Evolutionary conservation across 2,113 vertebrate genomes (phyloP).

Genomic region (Pitta sordida): DNA sequence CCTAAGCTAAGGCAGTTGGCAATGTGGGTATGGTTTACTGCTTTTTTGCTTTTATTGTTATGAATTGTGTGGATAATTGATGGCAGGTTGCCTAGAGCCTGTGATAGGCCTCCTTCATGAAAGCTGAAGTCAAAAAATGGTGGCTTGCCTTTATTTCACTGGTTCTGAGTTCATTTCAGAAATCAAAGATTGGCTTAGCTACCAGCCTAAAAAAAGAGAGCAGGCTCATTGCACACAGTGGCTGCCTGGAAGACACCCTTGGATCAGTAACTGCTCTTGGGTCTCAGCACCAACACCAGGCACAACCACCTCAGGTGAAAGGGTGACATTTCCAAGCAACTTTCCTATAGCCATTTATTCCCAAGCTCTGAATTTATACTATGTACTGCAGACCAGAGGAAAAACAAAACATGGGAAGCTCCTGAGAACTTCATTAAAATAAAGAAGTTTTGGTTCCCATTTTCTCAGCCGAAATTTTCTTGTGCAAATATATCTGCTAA

Average conservation of each 20-base stretch:
- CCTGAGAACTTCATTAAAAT: background rate
- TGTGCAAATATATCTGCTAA: background rate
- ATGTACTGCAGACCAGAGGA: background rate
- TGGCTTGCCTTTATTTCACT: background rate
- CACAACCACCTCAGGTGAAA: background rate
- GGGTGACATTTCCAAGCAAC: background rate
- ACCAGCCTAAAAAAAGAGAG: background rate
- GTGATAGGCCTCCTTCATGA: background rate
- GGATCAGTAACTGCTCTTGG: background rate
- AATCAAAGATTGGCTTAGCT: background rate
- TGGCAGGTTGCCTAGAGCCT: constrained; percentile 14
- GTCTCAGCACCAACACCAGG: background rate
- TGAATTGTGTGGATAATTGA: constrained; percentile 13
- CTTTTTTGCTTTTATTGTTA: constrained; percentile 3
- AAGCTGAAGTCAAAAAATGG: background rate
- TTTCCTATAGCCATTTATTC: background rate
- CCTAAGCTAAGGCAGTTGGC: background rate
- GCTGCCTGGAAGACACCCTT: background rate
- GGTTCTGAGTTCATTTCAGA: background rate
- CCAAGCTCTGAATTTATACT: background rate
- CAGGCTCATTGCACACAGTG: background rate
- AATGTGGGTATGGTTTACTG: background rate
- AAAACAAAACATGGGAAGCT: background rate
- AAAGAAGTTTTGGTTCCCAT: background rate
- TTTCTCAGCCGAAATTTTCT: background rate